Evolutionary conservation across 2,888 invertebrate genomes (phyloP).

Genomic region (Hypercompe scribonia): DNA sequence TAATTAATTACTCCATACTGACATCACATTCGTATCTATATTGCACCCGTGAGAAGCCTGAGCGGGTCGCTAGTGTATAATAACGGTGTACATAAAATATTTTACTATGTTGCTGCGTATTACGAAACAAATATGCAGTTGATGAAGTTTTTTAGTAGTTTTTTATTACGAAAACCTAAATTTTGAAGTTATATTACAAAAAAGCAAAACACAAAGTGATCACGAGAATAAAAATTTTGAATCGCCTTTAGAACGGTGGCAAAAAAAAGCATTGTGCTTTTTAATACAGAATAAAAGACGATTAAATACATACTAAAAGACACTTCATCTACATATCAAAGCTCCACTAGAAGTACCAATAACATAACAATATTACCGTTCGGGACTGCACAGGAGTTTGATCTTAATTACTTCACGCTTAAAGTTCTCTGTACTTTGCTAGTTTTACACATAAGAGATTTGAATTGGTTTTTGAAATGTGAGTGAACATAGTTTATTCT

Average conservation of each 20-base stretch:
- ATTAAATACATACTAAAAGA: not conserved
- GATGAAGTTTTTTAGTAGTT: not conserved
- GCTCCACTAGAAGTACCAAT: not conserved
- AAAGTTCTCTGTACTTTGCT: not conserved
- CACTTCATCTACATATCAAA: conserved; percentile 1
- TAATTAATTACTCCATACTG: too few species aligned
- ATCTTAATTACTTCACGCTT: not conserved
- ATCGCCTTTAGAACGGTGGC: not conserved
- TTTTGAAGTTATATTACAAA: not conserved
- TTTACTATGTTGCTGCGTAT: not conserved
- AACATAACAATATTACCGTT: not conserved
- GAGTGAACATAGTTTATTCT: not conserved
- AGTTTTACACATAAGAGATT: not conserved
- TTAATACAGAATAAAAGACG: not conserved
- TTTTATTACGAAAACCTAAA: not conserved
- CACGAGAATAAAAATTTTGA: not conserved
- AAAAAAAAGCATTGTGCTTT: not conserved
- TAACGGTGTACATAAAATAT: not conserved
- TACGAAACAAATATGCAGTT: not conserved
- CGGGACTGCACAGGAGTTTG: not conserved
- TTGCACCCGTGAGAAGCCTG: too few species aligned
- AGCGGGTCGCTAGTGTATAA: not conserved
- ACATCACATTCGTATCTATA: too few species aligned
- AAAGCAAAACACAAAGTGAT: not conserved
- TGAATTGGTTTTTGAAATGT: not conserved